Percentiles rank a stretch among this genome's conserved stretches.
phyloP scores from a whole-genome alignment of 2,113 vertebrate species.

The Myotis davidii region DNA sequence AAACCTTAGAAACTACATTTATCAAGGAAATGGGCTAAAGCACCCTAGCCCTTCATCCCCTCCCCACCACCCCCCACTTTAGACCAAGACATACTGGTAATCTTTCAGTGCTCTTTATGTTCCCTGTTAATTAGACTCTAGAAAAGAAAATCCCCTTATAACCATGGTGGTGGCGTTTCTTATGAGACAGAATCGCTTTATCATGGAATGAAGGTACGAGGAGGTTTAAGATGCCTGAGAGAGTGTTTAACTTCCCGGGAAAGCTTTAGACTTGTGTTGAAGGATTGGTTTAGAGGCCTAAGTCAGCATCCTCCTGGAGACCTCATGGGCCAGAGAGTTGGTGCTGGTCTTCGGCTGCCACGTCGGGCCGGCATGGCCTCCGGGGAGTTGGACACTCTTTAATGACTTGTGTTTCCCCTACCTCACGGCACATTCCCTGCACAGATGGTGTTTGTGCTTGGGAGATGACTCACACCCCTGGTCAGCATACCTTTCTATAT shows the following conservation, averaged over 20 bases:
- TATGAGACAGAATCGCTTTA: neutral
- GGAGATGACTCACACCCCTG: neutral
- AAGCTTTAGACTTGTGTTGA: neutral
- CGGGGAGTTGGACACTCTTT: neutral
- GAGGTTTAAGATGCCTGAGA: neutral
- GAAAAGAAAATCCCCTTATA: neutral
- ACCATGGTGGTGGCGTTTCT: neutral
- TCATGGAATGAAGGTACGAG: neutral
- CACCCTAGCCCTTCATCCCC: neutral
- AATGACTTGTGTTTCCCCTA: neutral
- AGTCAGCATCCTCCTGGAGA: neutral
- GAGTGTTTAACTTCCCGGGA: neutral
- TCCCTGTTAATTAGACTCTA: neutral
- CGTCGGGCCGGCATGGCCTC: neutral
- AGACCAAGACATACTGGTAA: neutral
- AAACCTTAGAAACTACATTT: neutral
- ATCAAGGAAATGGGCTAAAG: neutral
- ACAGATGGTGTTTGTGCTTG: constrained; percentile 2
- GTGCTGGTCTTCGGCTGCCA: neutral
- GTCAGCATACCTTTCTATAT: neutral
- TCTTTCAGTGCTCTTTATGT: neutral
- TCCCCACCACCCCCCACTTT: neutral
- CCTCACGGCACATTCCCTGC: neutral
- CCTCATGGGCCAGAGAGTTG: neutral
- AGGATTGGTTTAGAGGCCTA: neutral